Base-by-base conservation (phyloP, 2,888 invertebrate genomes). In the Agonopterix heracliana region DNA sequence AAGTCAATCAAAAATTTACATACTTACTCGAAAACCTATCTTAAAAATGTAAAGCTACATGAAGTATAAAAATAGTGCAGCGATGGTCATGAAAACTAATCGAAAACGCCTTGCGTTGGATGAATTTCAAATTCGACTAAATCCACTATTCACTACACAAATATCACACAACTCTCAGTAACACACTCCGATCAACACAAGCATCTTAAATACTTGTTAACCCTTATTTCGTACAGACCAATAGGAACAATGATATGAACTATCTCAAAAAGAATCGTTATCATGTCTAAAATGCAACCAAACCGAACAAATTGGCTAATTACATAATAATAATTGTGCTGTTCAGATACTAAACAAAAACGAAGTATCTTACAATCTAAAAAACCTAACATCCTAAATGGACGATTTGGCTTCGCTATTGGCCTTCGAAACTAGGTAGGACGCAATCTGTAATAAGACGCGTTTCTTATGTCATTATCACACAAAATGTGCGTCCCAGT, bases 41-140 rank as follows among this genome's bases (percentile, higher is more conserved):
- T 63, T 52, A 63, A 65, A 62, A 68, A 68, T 61, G 64, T 76
- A 76, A 74, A 75, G 66, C 72, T 77, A 77, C 52, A 60, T 60
- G 68, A 66, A 72, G 68, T 77, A 75, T 62, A 74, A 77, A 80
- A 75, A 78, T 74, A 78, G 74, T 76, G 71, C 68, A 62, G 65
- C 63, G 64, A 69, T 64, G 61, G 58, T 69, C 66, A 68, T 66
- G 66, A 70, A 60, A 67, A 70, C 59, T 67, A 66, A 73, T 59
- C 63, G 53, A 57, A 55, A 61, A 79, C 81, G 81, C 81, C 74
- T 66, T 68, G 79, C 81, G 79, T 74, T 67, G 55, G 58, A 59
- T 66, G 64, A 66, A 68, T 71, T 73, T 70, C 66, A 67, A 75
- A 75, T 75, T 79, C 71, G 67, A 75, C 76, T 78, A 75, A 56